Evolutionary conservation across 1,140 invertebrate species (phyloP).

Genomic region (Drosophila parvula): DNA sequence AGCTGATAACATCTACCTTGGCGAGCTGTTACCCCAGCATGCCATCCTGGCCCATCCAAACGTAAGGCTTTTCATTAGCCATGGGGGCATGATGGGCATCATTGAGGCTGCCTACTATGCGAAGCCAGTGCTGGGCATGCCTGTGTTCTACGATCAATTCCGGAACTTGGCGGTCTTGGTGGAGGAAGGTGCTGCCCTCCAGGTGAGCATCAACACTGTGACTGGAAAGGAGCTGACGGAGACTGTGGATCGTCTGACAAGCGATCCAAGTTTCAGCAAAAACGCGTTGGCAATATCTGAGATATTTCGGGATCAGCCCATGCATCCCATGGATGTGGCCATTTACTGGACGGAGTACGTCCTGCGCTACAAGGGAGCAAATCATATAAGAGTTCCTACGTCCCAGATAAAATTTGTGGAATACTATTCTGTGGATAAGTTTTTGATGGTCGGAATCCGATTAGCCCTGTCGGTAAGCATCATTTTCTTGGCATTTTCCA

Average conservation of each 20-base stretch:
- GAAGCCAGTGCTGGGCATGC: conserved; percentile 89
- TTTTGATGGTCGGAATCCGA: conserved; percentile 40
- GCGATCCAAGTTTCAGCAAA: conserved; percentile 56
- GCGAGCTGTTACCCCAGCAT: conserved; percentile 89
- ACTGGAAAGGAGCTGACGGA: conserved; percentile 29
- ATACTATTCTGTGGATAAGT: conserved; percentile 85
- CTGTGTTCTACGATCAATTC: conserved; percentile 87
- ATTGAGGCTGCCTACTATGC: conserved; percentile 89
- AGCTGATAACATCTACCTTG: conserved; percentile 86
- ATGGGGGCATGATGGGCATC: conserved; percentile 89
- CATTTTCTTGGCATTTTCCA: conserved; percentile 27
- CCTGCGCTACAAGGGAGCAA: conserved; percentile 85
- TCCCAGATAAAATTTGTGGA: conserved; percentile 85
- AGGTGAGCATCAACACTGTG: conserved; percentile 41
- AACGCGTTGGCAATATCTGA: conserved; percentile 85
- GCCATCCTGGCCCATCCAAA: conserved; percentile 89
- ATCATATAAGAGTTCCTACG: conserved; percentile 84
- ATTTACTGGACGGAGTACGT: conserved; percentile 90
- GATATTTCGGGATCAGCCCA: conserved; percentile 87
- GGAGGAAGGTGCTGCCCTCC: conserved; percentile 83
- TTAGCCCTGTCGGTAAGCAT: conserved; percentile 20
- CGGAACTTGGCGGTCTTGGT: conserved; percentile 85
- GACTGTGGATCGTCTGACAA: conserved; percentile 46
- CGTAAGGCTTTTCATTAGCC: conserved; percentile 88
- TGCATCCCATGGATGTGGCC: conserved; percentile 87